phyloP scores from a whole-genome alignment of 30 jellyfish, hydroid and myxozoan genomes.

The Pseudorhiza aurosa region DNA sequence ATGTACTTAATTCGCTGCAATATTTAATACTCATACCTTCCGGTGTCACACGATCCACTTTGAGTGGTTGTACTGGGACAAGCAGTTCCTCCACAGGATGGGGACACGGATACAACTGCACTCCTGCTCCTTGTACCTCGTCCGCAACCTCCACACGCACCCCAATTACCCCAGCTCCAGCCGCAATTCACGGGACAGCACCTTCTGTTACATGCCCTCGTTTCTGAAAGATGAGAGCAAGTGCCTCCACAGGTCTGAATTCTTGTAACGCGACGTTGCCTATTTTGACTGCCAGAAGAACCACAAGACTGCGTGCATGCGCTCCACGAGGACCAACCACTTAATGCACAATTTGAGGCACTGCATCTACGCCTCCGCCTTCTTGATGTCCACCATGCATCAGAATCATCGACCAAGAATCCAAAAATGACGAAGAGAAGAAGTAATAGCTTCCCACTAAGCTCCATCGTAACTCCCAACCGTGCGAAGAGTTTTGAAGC shows the following conservation, averaged over 20 bases:
- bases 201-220: constrained; percentile 62
- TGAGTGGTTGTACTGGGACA: constrained; percentile 54
- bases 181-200: constrained; percentile 82
- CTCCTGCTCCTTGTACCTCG: constrained; percentile 63
- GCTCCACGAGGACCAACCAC: constrained; percentile 51
- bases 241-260: constrained; percentile 62
- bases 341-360: constrained; percentile 31
- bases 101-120: constrained; percentile 19
- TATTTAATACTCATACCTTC: constrained; percentile 34
- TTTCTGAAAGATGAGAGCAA: constrained; percentile 36
- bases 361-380: constrained; percentile 55
- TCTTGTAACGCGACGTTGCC: constrained; percentile 48
- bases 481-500: not conserved
- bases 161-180: constrained; percentile 39
- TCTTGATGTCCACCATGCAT: constrained; percentile 49
- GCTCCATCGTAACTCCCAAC: too few species aligned
- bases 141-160: constrained; percentile 43
- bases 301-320: constrained; percentile 59
- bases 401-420: not conserved
- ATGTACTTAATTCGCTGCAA: too few species aligned
- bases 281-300: constrained; percentile 34
- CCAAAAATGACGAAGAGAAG: not conserved
- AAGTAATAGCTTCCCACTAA: not conserved
- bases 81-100: constrained; percentile 71
- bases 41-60: constrained; percentile 39